A percentile compares a stretch with the other conserved stretches of the same genome.
These are phyloP conservation scores for Chymomyza amoena DNA, from an alignment of 2,888 invertebrate genomes.

Conservation along the genomic window DNA sequence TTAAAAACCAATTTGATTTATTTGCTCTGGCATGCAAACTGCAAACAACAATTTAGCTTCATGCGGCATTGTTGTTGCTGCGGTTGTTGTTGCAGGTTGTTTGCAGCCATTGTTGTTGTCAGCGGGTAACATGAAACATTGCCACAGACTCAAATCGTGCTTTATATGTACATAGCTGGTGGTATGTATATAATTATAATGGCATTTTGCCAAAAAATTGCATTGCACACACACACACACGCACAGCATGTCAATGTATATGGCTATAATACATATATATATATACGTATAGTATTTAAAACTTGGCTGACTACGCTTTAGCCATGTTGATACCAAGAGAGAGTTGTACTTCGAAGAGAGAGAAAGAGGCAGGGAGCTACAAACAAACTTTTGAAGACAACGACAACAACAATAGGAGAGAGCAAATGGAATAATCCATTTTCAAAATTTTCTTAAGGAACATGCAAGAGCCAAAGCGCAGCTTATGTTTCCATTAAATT, in stretches of 20 bases:
- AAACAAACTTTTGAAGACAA: not conserved
- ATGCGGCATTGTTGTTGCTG: constrained; percentile 10
- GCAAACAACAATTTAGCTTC: constrained; percentile 8
- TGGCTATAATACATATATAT: not conserved
- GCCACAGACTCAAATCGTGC: constrained; percentile 15
- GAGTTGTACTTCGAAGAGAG: not conserved
- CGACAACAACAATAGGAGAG: constrained; percentile 9
- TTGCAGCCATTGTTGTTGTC: constrained; percentile 16
- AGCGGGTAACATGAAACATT: constrained; percentile 13
- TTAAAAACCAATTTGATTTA: constrained; percentile 60
- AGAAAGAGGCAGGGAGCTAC: not conserved
- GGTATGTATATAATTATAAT: constrained; percentile 62
- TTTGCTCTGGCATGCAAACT: constrained; percentile 38
- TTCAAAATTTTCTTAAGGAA: constrained; percentile 50
- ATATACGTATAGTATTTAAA: constrained; percentile 10
- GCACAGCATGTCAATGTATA: not conserved
- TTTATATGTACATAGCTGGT: constrained; percentile 9
- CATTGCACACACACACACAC: constrained; percentile 1
- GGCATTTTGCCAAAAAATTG: constrained; percentile 65
- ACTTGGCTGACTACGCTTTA: not conserved
- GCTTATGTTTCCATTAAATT: not conserved
- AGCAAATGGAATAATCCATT: constrained; percentile 41
- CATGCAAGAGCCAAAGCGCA: constrained; percentile 16
- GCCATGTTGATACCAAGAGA: constrained; percentile 39
- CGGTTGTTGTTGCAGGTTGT: constrained; percentile 26